Conservation (phyloP, 2,113 vertebrate genomes). For the Pteruthius melanotis region DNA sequence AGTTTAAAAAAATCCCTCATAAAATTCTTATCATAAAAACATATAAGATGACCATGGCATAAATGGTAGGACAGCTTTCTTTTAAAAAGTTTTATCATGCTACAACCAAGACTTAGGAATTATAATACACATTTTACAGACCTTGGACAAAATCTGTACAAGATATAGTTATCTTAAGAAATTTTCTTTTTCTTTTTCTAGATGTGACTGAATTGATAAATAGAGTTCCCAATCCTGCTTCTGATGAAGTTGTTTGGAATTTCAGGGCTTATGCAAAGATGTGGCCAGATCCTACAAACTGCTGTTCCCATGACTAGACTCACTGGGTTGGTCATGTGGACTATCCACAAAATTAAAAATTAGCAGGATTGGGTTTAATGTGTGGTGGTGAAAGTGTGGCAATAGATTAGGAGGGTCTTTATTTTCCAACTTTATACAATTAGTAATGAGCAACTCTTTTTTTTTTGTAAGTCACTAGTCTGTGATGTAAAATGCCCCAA, state of each 20-base stretch:
- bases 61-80: conserved; percentile 42
- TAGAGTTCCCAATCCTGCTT: conserved; percentile 47
- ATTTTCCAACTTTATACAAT: conserved; percentile 34
- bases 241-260: background rate
- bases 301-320: background rate
- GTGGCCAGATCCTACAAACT: background rate
- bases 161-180: background rate
- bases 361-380: conserved; percentile 39
- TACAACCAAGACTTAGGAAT: background rate
- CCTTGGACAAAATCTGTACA: conserved; percentile 4
- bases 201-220: conserved; percentile 45
- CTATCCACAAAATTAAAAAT: background rate
- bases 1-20: background rate
- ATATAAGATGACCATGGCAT: conserved; percentile 52
- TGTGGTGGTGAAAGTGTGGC: conserved; percentile 38
- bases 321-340: background rate
- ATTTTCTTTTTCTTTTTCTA: conserved; percentile 35
- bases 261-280: conserved; percentile 19
- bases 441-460: conserved; percentile 10
- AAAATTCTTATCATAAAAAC: conserved; percentile 23
- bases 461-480: conserved; percentile 16
- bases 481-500: conserved; percentile 15
- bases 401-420: conserved; percentile 20
- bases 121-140: background rate
- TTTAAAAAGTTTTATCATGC: conserved; percentile 23